These are phyloP conservation scores for Panorpa germanica DNA, from an alignment of 2,888 invertebrate genomes.

Conservation along the genomic window DNA sequence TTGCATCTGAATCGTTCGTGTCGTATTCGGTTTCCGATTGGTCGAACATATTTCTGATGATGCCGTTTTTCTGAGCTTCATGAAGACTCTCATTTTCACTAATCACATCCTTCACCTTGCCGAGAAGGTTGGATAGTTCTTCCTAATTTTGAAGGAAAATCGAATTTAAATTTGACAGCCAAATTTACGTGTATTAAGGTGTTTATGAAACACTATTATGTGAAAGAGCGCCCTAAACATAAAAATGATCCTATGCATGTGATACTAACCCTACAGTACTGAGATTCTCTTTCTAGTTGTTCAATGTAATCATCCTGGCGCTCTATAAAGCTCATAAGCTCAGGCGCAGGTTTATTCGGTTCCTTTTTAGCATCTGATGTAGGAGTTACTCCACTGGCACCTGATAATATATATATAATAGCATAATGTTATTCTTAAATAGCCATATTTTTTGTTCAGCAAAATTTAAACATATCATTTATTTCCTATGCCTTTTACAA, in stretches of 20 bases:
- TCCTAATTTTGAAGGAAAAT: conserved; percentile 26
- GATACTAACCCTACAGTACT: conserved; percentile 50
- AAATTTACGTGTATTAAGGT: background rate
- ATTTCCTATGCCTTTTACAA: too few relatives aligned
- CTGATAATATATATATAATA: too few relatives aligned
- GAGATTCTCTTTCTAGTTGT: conserved; percentile 68
- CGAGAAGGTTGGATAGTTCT: conserved; percentile 53
- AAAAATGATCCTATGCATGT: background rate
- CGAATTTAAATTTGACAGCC: background rate
- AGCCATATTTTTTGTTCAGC: too few relatives aligned
- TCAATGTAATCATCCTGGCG: conserved; percentile 77
- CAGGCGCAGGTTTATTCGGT: conserved; percentile 32
- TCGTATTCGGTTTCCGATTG: conserved; percentile 32
- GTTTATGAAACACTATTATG: background rate
- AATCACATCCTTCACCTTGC: conserved; percentile 71
- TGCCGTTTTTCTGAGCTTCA: conserved; percentile 52
- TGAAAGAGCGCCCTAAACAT: conserved; percentile 1
- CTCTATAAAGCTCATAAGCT: conserved; percentile 62
- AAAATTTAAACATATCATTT: too few relatives aligned
- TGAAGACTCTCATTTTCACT: conserved; percentile 68
- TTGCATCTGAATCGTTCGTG: background rate
- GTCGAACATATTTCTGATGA: conserved; percentile 41
- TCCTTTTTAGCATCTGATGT: conserved; percentile 13
- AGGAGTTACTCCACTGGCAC: background rate
- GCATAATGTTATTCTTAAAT: too few relatives aligned